These are phyloP conservation scores for Thera obeliscata DNA, from an alignment of 2,888 invertebrate species.

Conservation along the genomic window DNA sequence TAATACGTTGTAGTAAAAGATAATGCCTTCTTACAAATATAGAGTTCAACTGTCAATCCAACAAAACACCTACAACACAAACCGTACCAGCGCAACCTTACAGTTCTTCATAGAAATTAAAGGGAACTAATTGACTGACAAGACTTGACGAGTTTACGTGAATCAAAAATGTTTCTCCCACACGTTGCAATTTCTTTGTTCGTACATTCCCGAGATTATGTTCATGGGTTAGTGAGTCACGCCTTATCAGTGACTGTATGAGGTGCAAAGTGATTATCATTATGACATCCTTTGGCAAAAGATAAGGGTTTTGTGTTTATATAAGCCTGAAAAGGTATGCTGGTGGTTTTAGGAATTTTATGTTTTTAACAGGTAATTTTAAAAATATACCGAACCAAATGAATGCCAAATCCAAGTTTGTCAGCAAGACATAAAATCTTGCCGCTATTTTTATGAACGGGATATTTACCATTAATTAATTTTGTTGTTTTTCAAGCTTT, in stretches of 20 bases:
- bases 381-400: too few species aligned
- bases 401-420: too few species aligned
- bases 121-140: slow-evolving; percentile 69
- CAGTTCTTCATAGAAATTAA: slow-evolving; percentile 54
- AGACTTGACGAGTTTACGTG: slow-evolving; percentile 45
- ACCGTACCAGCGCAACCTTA: slow-evolving; percentile 8
- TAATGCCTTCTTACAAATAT: too few species aligned
- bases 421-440: too few species aligned
- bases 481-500: too few species aligned
- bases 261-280: slow-evolving; percentile 32
- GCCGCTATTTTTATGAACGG: too few species aligned
- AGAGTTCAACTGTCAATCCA: too few species aligned
- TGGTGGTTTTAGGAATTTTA: neutral
- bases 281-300: slow-evolving; percentile 23
- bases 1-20: too few species aligned
- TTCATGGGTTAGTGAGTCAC: slow-evolving; percentile 42
- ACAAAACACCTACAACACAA: neutral
- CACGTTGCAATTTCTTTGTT: slow-evolving; percentile 58
- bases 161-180: slow-evolving; percentile 52
- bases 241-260: slow-evolving; percentile 33
- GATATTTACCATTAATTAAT: too few species aligned
- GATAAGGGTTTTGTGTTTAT: slow-evolving; percentile 23
- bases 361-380: too few species aligned
- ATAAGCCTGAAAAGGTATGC: neutral
- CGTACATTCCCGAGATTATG: slow-evolving; percentile 48